A percentile compares a stretch with the other conserved stretches of the same genome.
Conservation (phyloP, 2,113 vertebrate genomes). For the Dasypus novemcinctus region DNA sequence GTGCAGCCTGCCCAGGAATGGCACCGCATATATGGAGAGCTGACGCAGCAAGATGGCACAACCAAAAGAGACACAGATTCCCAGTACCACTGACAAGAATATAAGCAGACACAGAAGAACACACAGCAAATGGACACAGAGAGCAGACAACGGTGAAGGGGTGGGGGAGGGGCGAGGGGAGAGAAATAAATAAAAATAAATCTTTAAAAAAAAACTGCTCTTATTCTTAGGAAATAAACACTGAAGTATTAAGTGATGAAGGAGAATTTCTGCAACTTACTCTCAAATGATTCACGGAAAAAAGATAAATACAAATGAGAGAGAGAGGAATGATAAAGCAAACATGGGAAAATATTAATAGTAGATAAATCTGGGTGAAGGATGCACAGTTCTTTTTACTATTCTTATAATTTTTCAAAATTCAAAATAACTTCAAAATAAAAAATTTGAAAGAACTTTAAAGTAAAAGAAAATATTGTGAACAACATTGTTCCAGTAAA, state of each 20-base stretch:
- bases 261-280: neutral
- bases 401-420: neutral
- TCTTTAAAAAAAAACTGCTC: no score
- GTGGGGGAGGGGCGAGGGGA: no score
- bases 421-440: neutral
- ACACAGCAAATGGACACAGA: no score
- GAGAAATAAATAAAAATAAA: no score
- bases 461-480: conserved; percentile 18
- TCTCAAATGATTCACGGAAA: neutral
- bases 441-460: neutral
- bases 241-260: neutral
- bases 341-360: conserved; percentile 25
- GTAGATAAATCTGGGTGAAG: neutral
- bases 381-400: neutral
- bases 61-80: no score
- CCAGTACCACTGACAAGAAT: no score
- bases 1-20: no score
- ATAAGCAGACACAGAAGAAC: no score
- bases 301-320: neutral
- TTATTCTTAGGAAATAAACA: conserved; percentile 5
- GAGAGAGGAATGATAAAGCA: neutral
- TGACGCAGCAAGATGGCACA: no score
- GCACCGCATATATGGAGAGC: no score
- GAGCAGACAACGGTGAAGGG: no score
- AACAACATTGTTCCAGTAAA: neutral